Evolutionary conservation across 2,113 vertebrate species (phyloP).

Genomic region (Callocephalon fimbriatum): DNA sequence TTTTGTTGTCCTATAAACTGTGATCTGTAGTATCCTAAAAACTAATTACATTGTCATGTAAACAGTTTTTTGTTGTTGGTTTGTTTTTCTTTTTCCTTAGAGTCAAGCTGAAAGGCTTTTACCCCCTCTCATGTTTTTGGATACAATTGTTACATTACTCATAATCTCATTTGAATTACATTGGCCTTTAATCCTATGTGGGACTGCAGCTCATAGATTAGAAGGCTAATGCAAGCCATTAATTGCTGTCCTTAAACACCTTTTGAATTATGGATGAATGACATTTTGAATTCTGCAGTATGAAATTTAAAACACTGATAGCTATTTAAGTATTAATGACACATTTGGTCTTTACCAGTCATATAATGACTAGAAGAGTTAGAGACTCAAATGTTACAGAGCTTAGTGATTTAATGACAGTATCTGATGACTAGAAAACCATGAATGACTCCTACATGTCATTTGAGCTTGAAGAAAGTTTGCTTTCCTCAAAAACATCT

Average conservation of each 20-base stretch:
- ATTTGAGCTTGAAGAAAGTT: background rate
- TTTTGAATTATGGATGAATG: slow-evolving; percentile 77
- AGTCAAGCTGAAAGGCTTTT: background rate
- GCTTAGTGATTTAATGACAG: background rate
- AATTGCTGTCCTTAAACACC: slow-evolving; percentile 63
- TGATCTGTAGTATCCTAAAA: background rate
- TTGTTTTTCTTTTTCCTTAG: background rate
- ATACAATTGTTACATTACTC: slow-evolving; percentile 25
- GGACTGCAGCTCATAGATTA: slow-evolving; percentile 49
- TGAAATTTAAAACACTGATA: slow-evolving; percentile 65
- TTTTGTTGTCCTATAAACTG: background rate
- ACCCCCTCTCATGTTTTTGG: background rate
- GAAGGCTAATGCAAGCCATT: slow-evolving; percentile 18
- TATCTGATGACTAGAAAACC: background rate
- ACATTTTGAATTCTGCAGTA: slow-evolving; percentile 70
- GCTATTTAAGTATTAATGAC: slow-evolving; percentile 68
- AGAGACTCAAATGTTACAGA: background rate
- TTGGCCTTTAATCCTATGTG: slow-evolving; percentile 33
- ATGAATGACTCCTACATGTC: background rate
- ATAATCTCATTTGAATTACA: slow-evolving; percentile 67
- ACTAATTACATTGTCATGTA: background rate
- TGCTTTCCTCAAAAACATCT: background rate
- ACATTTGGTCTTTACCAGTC: slow-evolving; percentile 57
- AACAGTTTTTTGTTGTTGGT: background rate
- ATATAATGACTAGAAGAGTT: slow-evolving; percentile 31